These are phyloP conservation scores for Psix sp. DNA, from an alignment of 1,140 invertebrate species.

Conservation along the genomic window DNA sequence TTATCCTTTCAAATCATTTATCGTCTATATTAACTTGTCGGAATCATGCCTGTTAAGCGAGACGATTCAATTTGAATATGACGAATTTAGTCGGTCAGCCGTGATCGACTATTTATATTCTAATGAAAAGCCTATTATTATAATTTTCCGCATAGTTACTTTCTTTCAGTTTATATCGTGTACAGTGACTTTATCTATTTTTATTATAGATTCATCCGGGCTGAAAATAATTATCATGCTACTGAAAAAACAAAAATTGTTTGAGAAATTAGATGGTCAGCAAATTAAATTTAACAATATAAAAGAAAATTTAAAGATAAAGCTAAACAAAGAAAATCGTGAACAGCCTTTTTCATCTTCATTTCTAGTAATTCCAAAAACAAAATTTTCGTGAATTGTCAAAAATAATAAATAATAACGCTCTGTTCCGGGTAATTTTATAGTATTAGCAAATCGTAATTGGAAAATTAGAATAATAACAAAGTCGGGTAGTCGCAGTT, in stretches of 20 bases:
- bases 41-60: slow-evolving; percentile 28
- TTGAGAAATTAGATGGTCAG: too few species aligned
- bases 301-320: too few species aligned
- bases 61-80: slow-evolving; percentile 30
- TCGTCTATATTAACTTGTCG: slow-evolving; percentile 19
- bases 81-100: too few species aligned
- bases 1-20: too few species aligned
- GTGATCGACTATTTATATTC: slow-evolving; percentile 39
- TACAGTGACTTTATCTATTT: slow-evolving; percentile 20
- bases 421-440: background rate
- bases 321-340: too few species aligned
- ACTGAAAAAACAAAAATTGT: too few species aligned
- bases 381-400: background rate
- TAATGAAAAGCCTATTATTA: slow-evolving; percentile 37
- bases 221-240: too few species aligned
- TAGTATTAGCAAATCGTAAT: background rate
- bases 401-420: background rate
- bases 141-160: slow-evolving; percentile 31
- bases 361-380: background rate
- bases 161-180: slow-evolving; percentile 8
- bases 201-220: too few species aligned
- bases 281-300: too few species aligned
- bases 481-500: background rate
- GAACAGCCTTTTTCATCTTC: too few species aligned
- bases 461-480: too few species aligned